Conservation (phyloP, 2,888 invertebrate species). For the Escarpia spicata region DNA sequence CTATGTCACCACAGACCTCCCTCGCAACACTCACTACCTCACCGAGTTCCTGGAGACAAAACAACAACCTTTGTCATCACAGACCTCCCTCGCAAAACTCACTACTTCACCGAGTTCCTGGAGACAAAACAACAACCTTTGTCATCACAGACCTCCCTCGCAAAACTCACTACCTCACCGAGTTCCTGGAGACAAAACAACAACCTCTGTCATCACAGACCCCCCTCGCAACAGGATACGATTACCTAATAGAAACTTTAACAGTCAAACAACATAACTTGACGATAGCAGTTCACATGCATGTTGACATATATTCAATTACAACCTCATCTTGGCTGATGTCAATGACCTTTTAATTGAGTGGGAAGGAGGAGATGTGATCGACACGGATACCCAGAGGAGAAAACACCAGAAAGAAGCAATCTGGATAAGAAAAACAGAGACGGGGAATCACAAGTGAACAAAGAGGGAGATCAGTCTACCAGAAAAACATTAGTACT, state of each 20-base stretch:
- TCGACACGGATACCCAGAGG: no score
- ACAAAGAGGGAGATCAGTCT: no score
- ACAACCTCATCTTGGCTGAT: no score
- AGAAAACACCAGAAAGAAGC: no score
- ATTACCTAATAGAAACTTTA: background rate
- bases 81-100: background rate
- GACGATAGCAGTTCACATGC: no score
- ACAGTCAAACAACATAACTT: no score
- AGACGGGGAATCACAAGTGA: no score
- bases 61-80: background rate
- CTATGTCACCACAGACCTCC: background rate
- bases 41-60: background rate
- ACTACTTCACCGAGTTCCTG: background rate
- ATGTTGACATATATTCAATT: no score
- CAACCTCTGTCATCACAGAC: background rate
- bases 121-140: background rate
- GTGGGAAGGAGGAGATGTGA: no score
- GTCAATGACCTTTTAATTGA: no score
- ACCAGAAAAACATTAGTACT: no score
- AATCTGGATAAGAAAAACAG: no score
- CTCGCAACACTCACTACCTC: background rate
- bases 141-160: conserved; percentile 20
- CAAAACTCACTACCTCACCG: conserved; percentile 20
- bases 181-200: background rate
- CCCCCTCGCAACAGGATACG: background rate